Conservation (phyloP, 2,797 vertebrate species). For the Lindbergichthys nudifrons region DNA sequence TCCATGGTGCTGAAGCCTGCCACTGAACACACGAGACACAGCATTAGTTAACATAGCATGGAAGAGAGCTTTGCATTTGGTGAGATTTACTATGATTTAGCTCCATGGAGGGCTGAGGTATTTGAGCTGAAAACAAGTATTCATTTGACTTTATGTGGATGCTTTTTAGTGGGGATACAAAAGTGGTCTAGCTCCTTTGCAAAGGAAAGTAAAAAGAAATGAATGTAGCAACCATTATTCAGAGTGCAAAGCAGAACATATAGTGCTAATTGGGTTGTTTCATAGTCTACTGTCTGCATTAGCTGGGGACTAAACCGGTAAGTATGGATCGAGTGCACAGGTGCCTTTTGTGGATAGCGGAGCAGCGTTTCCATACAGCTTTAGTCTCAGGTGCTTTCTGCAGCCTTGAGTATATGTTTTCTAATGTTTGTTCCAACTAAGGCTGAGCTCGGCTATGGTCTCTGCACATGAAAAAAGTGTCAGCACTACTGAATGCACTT, state of each 20-base stretch:
- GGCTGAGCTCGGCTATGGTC: constrained; percentile 36
- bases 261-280: constrained; percentile 33
- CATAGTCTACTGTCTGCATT: constrained; percentile 35
- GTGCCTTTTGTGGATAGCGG: constrained; percentile 21
- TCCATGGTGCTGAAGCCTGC: constrained; percentile 53
- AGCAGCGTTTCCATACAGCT: constrained; percentile 18
- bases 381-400: constrained; percentile 47
- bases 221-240: constrained; percentile 31
- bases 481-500: constrained; percentile 55
- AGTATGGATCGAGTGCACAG: constrained; percentile 31
- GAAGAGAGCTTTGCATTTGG: constrained; percentile 20
- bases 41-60: constrained; percentile 34
- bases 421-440: constrained; percentile 49
- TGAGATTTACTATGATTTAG: constrained; percentile 26
- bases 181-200: constrained; percentile 20
- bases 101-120: constrained; percentile 5
- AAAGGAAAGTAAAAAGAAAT: constrained; percentile 15
- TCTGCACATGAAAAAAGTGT: constrained; percentile 40
- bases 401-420: constrained; percentile 53
- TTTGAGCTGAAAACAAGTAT: constrained; percentile 14
- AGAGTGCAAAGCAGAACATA: constrained; percentile 24
- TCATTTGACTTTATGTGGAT: constrained; percentile 26
- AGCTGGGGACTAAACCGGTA: constrained; percentile 23
- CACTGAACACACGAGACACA: constrained; percentile 50
- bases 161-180: constrained; percentile 3